A percentile compares a stretch with the other conserved stretches of the same genome.
These are phyloP conservation scores for Euclidia mi DNA, from an alignment of 2,888 invertebrate genomes.

Conservation along the genomic window DNA sequence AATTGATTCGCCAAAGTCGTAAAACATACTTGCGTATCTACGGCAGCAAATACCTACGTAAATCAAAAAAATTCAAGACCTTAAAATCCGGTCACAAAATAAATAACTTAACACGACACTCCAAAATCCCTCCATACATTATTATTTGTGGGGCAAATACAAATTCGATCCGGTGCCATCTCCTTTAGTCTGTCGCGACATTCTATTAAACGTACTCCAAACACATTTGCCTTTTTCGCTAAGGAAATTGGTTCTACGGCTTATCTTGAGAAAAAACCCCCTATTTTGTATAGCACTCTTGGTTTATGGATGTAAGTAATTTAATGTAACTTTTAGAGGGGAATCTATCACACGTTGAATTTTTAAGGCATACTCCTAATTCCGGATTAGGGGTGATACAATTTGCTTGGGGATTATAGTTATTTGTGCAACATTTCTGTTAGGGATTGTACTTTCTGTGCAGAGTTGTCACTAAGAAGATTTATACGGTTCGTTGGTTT, in stretches of 20 bases:
- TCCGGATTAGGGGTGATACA: constrained; percentile 12
- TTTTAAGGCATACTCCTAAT: constrained; percentile 34
- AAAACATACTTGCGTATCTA: background rate
- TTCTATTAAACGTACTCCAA: constrained; percentile 72
- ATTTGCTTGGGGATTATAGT: constrained; percentile 7
- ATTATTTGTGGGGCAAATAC: constrained; percentile 64
- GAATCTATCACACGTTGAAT: constrained; percentile 43
- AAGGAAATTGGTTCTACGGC: constrained; percentile 72
- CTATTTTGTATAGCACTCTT: too few relatives aligned
- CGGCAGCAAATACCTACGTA: background rate
- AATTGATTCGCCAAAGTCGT: constrained; percentile 1
- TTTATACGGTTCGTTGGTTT: too few relatives aligned
- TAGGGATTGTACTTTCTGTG: background rate
- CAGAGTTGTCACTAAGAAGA: too few relatives aligned
- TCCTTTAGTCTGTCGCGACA: constrained; percentile 64
- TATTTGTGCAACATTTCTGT: background rate
- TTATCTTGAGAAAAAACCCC: constrained; percentile 66
- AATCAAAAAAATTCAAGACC: constrained; percentile 12
- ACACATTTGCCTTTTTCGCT: constrained; percentile 71
- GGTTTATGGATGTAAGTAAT: constrained; percentile 61
- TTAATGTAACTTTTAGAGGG: constrained; percentile 56
- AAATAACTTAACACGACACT: constrained; percentile 65
- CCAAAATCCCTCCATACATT: constrained; percentile 55
- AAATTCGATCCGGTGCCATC: constrained; percentile 64
- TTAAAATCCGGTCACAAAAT: constrained; percentile 43